Evolutionary conservation across 2,797 vertebrate species (phyloP), one percentile per base, ranked within the genome.

Genomic region (Pipistrellus kuhlii): DNA sequence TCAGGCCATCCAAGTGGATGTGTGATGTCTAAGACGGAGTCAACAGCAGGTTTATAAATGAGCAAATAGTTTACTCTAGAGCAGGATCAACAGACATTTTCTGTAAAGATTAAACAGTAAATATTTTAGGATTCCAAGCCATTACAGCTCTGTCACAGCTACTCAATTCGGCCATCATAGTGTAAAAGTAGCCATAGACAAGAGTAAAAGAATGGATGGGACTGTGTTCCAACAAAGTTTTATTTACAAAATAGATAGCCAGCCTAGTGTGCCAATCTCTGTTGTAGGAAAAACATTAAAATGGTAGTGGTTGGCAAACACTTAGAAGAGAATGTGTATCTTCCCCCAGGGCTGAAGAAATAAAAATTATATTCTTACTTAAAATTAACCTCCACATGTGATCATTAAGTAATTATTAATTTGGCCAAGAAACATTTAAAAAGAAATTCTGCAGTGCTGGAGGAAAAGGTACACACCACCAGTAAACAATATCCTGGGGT

Each of bases 151-250:
- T 73, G 41, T 12, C 20, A 46, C 27, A 57, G 71, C 41, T 30
- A 90, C 57, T 93, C 78, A 77, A 14, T 44, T 35, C 62, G 72
- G 27, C 44, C 64, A 76, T 14, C 64, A 38, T 20, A 30, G 44
- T 35, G 38, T 8, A 9, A 88, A 69, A 92, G 41, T 14, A n/a
- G 35, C 30, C 73, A 57, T 0, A 72, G 85, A 84, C n/a, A 84
- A 93, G 1, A 88, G 59, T 35, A 78, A 88, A 55, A 71, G 73
- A 90, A 80, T 2, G 10, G 11, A 55, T 30, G 46, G 71, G 59
- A 53, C 51, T 88, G 51, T 14, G 51, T 93, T 77, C 85, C 81
- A 95, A 87, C 77, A 92, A 90, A 95, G 85, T 46, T 92, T 95
- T 94, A 92, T 90, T 92, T 75, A 87, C 46, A 94, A 93, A 90